A percentile compares a stretch with the other conserved stretches of the same genome.
phyloP scores from a whole-genome alignment of 2,113 vertebrate species.

The Columba janthina region DNA sequence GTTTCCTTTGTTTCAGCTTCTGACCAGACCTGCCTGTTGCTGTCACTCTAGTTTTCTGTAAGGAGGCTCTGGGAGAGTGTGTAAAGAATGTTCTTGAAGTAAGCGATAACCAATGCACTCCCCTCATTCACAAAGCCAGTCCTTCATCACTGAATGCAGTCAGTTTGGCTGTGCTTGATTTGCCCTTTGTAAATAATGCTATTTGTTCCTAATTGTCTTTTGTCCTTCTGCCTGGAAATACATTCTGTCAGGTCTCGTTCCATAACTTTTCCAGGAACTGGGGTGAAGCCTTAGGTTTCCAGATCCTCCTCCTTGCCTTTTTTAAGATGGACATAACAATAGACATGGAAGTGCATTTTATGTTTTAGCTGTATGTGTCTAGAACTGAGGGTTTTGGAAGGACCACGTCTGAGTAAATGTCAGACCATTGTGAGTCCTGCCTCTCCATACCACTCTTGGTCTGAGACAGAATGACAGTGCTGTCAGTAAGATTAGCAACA shows the following conservation, averaged over 20 bases:
- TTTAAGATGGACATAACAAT: not conserved
- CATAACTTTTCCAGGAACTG: not conserved
- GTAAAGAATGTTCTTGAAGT: not conserved
- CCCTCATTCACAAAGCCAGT: not conserved
- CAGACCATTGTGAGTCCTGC: not conserved
- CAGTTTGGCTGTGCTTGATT: not conserved
- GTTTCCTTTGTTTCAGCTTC: not conserved
- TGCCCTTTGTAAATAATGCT: not conserved
- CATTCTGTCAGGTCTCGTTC: not conserved
- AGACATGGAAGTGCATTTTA: accelerated
- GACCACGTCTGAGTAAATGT: not conserved
- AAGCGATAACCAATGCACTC: not conserved
- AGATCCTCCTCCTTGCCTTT: not conserved
- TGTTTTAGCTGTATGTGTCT: not conserved
- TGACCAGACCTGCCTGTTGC: not conserved
- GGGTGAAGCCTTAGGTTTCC: not conserved
- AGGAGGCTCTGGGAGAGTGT: not conserved
- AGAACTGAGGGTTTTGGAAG: not conserved
- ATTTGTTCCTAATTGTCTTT: not conserved
- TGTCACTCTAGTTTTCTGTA: not conserved
- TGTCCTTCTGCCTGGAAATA: not conserved
- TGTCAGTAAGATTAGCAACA: not conserved
- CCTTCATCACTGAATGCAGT: not conserved
- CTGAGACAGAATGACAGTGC: not conserved
- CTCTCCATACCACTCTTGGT: not conserved